phyloP scores from a whole-genome alignment of 2,888 invertebrate species.

The Cloeon dipterum region DNA sequence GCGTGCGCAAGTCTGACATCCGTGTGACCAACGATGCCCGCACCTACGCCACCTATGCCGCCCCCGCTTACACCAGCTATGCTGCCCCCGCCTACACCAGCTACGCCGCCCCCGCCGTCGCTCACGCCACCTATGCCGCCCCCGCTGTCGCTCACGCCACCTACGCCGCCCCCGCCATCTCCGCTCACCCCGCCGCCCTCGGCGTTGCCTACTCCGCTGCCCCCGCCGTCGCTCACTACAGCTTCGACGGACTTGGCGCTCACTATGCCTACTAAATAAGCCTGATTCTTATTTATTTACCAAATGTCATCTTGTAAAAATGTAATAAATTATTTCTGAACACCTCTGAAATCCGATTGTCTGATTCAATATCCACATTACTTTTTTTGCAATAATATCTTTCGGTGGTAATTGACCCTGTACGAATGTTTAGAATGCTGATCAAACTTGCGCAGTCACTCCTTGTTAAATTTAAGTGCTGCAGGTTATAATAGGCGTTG shows the following conservation, averaged over 20 bases:
- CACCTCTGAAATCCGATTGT: too few relatives aligned
- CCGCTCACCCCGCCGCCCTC: constrained; percentile 1
- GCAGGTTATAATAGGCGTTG: too few relatives aligned
- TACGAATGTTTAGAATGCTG: too few relatives aligned
- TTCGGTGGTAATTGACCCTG: too few relatives aligned
- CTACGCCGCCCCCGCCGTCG: not conserved
- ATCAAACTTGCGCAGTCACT: too few relatives aligned
- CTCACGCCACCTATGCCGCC: not conserved
- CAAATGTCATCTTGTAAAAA: too few relatives aligned
- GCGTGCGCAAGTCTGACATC: not conserved
- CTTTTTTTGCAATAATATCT: too few relatives aligned
- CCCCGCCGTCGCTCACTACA: constrained; percentile 7
- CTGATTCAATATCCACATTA: too few relatives aligned
- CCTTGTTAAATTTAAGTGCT: too few relatives aligned
- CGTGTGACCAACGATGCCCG: not conserved
- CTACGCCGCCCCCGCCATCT: constrained; percentile 1
- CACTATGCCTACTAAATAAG: constrained; percentile 8
- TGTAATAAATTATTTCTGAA: too few relatives aligned
- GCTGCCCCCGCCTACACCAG: not conserved
- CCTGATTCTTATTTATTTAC: too few relatives aligned
- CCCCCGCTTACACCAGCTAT: not conserved
- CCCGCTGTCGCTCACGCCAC: constrained; percentile 1
- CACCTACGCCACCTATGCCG: not conserved
- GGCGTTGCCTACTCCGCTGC: constrained; percentile 6
- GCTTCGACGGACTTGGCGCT: constrained; percentile 9